Conservation (phyloP, 1,140 invertebrate genomes). For the Halesus radiatus region DNA sequence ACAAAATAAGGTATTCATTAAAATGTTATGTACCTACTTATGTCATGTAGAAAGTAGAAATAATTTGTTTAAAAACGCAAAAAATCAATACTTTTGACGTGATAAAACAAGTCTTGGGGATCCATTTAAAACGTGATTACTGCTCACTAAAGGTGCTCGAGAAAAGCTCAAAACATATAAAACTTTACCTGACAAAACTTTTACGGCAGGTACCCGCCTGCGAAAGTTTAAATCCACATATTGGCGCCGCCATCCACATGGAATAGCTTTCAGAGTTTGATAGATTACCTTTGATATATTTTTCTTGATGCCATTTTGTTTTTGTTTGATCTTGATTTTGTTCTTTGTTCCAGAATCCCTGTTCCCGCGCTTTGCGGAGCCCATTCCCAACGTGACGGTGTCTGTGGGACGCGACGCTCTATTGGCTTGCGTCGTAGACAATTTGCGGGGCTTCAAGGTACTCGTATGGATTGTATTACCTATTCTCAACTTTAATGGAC, state of each 20-base stretch:
- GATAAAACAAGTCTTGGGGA: background rate
- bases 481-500: background rate
- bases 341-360: conserved; percentile 57
- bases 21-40: too few relatives aligned
- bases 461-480: background rate
- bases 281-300: conserved; percentile 30
- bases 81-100: too few relatives aligned
- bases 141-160: background rate
- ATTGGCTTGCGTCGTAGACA: conserved; percentile 94
- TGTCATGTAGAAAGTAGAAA: too few relatives aligned
- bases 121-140: background rate
- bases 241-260: conserved; percentile 12
- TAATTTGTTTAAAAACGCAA: too few relatives aligned
- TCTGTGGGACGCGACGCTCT: conserved; percentile 90
- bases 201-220: background rate
- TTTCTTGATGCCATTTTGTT: conserved; percentile 24
- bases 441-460: conserved; percentile 91
- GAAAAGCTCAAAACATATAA: background rate
- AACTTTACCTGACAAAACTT: background rate
- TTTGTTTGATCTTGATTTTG: conserved; percentile 20
- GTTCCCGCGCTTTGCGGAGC: conserved; percentile 88
- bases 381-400: conserved; percentile 93
- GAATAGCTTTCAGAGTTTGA: conserved; percentile 28
- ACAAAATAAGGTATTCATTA: too few relatives aligned
- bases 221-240: conserved; percentile 3